Percentiles rank a stretch among this genome's conserved stretches.
These are phyloP conservation scores for Mionectes olivaceus DNA, from an alignment of 2,797 vertebrate genomes.

Conservation along the genomic window DNA sequence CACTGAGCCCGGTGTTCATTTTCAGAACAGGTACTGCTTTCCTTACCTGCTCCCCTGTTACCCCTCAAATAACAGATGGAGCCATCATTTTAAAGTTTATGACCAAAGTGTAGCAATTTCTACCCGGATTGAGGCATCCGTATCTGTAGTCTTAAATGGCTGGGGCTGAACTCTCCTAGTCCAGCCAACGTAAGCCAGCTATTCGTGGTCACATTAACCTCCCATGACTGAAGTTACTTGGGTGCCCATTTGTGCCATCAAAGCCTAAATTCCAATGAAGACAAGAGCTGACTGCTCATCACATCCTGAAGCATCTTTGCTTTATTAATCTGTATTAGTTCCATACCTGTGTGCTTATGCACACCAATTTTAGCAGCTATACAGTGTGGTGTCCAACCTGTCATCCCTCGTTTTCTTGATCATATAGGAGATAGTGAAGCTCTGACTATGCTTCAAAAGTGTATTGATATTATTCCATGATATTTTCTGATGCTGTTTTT, in stretches of 20 bases:
- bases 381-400: not conserved
- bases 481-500: not conserved
- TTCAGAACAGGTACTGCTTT: not conserved
- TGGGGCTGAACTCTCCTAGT: not conserved
- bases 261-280: not conserved
- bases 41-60: not conserved
- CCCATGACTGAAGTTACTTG: not conserved
- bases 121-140: not conserved
- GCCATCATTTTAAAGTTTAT: not conserved
- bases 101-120: not conserved
- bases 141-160: not conserved
- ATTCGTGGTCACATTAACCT: not conserved
- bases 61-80: not conserved
- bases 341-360: not conserved
- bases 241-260: not conserved
- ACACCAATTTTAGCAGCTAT: not conserved
- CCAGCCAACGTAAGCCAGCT: accelerated
- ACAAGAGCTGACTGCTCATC: not conserved
- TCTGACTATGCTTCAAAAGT: accelerated
- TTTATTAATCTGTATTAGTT: not conserved
- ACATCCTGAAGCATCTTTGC: not conserved
- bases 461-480: not conserved
- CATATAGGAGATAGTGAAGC: accelerated
- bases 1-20: not conserved
- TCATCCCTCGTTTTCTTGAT: accelerated